Percentiles rank a stretch among this genome's conserved stretches.
phyloP scores from a whole-genome alignment of 2,888 invertebrate species.

The Encarsia formosa region DNA sequence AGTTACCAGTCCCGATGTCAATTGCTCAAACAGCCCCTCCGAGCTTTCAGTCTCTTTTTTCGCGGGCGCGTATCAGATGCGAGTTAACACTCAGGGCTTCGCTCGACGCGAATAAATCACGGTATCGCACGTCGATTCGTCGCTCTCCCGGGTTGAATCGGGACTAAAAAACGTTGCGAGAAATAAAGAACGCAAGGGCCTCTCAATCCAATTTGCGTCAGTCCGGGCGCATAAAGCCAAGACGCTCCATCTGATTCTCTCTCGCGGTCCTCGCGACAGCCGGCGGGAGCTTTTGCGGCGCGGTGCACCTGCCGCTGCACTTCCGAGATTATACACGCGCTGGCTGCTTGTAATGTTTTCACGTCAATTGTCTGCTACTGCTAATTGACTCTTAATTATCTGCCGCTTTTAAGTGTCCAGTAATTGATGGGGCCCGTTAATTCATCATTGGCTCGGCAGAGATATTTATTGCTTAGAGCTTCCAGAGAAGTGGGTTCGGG shows the following conservation, averaged over 20 bases:
- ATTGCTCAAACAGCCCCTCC: too few relatives aligned
- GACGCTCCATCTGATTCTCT: slow-evolving; percentile 18
- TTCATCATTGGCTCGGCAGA: too few relatives aligned
- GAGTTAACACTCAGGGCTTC: slow-evolving; percentile 12
- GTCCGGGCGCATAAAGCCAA: slow-evolving; percentile 6
- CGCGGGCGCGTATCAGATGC: background rate
- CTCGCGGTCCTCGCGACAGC: background rate
- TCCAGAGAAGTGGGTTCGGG: too few relatives aligned
- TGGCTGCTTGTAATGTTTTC: background rate
- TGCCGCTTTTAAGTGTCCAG: too few relatives aligned
- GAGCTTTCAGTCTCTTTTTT: background rate
- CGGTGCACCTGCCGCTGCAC: background rate
- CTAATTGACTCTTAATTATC: too few relatives aligned
- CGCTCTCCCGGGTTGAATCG: background rate
- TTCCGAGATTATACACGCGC: background rate
- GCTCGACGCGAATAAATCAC: slow-evolving; percentile 19
- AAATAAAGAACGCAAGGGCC: background rate
- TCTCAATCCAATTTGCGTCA: slow-evolving; percentile 28
- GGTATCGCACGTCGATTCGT: slow-evolving; percentile 19
- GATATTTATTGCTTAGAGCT: too few relatives aligned
- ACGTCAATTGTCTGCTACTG: background rate
- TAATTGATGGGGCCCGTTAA: too few relatives aligned
- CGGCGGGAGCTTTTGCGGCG: background rate
- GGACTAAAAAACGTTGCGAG: background rate
- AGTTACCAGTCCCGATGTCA: too few relatives aligned